phyloP scores from a whole-genome alignment of 2,888 invertebrate species.

The Cordylochernes scorpioides region DNA sequence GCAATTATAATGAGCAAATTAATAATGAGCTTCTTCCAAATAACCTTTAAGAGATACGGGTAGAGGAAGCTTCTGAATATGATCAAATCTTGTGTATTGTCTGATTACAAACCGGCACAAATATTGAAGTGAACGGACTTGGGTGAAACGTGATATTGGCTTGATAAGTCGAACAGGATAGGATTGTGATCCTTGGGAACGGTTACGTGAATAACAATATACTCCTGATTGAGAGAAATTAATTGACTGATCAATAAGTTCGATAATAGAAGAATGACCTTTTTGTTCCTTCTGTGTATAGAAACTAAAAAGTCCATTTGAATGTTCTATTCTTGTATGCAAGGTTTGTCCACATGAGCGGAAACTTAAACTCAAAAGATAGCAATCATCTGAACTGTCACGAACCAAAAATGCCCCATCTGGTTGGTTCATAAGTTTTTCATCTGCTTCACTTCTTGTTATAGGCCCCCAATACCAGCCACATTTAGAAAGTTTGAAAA shows the following conservation, averaged over 20 bases:
- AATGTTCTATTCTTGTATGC: constrained; percentile 45
- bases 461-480: constrained; percentile 63
- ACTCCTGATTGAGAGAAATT: constrained; percentile 38
- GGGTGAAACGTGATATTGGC: constrained; percentile 43
- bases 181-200: constrained; percentile 36
- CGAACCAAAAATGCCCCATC: constrained; percentile 49
- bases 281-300: constrained; percentile 27
- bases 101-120: constrained; percentile 44
- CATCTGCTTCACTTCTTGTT: constrained; percentile 40
- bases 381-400: constrained; percentile 42
- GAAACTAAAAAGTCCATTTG: constrained; percentile 33
- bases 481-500: constrained; percentile 24
- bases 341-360: constrained; percentile 36
- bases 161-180: constrained; percentile 44
- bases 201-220: constrained; percentile 40
- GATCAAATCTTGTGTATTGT: constrained; percentile 35
- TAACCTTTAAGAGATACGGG: constrained; percentile 32
- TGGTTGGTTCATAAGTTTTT: constrained; percentile 35
- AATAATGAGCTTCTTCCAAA: constrained; percentile 22
- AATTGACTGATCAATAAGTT: constrained; percentile 45
- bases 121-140: constrained; percentile 39
- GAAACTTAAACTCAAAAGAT: constrained; percentile 44
- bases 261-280: constrained; percentile 34
- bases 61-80: constrained; percentile 40
- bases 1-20: too few relatives aligned